A percentile compares a stretch with the other conserved stretches of the same genome.
phyloP scores from a whole-genome alignment of 92 coral and sea anemone genomes.

The Umimayanthus kanabou region DNA sequence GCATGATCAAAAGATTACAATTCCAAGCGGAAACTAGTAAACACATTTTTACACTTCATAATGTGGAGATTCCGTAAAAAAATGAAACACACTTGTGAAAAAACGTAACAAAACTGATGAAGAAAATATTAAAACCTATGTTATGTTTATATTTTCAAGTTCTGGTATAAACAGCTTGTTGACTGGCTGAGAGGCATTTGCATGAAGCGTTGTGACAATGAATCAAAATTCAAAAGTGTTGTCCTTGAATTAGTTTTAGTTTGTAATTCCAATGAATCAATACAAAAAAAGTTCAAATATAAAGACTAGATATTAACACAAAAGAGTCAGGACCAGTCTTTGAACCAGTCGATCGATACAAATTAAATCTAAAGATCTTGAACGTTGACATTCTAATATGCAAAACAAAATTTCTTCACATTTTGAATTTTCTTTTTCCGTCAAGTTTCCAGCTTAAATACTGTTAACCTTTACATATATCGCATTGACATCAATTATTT shows the following conservation, averaged over 20 bases:
- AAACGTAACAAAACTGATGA: background rate
- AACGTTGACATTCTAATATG: background rate
- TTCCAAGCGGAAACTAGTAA: background rate
- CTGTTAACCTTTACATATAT: background rate
- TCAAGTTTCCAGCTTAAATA: background rate
- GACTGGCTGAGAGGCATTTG: background rate
- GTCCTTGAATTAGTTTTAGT: background rate
- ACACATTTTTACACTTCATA: too few species aligned
- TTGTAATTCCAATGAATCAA: background rate
- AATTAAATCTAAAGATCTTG: background rate
- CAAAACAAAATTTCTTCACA: slow-evolving; percentile 1
- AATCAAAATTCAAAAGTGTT: background rate
- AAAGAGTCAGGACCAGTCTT: too few species aligned
- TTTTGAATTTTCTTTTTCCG: background rate
- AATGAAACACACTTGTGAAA: background rate
- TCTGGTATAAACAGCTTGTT: background rate
- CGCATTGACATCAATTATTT: background rate
- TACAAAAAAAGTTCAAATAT: background rate
- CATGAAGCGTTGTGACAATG: slow-evolving; percentile 7
- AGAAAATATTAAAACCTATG: background rate
- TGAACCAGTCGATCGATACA: background rate
- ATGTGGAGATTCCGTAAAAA: too few species aligned
- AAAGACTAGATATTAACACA: background rate
- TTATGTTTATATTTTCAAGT: background rate
- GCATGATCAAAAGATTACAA: background rate